These are phyloP conservation scores for Platycercus adscitus DNA, from an alignment of 2,113 vertebrate genomes.

Conservation along the genomic window DNA sequence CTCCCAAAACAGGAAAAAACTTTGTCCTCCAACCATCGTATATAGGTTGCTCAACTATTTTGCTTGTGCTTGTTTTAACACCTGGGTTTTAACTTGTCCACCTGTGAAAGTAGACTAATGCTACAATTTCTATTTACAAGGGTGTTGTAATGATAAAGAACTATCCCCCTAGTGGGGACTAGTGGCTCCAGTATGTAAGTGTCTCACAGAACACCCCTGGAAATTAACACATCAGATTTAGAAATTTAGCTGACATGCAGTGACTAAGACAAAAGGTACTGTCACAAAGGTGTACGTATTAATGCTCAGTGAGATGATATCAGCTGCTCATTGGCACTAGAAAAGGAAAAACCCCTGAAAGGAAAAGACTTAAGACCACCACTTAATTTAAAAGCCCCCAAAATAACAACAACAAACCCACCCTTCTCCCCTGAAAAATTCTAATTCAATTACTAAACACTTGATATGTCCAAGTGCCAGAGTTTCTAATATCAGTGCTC, in stretches of 20 bases:
- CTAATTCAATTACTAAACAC: neutral
- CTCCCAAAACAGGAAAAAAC: neutral
- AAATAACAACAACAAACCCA: neutral
- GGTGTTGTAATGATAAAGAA: neutral
- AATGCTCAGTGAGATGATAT: neutral
- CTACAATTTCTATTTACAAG: neutral
- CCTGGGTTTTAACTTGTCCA: neutral
- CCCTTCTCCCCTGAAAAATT: neutral
- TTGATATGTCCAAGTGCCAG: neutral
- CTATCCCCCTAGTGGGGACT: neutral
- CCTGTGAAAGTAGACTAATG: neutral
- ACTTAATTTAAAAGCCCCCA: neutral
- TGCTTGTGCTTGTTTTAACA: neutral
- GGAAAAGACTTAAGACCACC: neutral
- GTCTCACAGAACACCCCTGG: neutral
- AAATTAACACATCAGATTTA: neutral
- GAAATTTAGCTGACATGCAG: neutral
- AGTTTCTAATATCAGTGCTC: neutral
- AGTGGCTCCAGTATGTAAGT: fast-evolving
- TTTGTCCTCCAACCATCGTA: neutral
- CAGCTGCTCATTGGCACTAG: neutral
- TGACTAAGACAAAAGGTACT: neutral
- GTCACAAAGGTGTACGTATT: neutral
- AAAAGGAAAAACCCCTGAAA: neutral
- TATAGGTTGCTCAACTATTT: neutral